phyloP scores from a whole-genome alignment of 2,888 invertebrate genomes.

The Acanthosepion lycidas region DNA sequence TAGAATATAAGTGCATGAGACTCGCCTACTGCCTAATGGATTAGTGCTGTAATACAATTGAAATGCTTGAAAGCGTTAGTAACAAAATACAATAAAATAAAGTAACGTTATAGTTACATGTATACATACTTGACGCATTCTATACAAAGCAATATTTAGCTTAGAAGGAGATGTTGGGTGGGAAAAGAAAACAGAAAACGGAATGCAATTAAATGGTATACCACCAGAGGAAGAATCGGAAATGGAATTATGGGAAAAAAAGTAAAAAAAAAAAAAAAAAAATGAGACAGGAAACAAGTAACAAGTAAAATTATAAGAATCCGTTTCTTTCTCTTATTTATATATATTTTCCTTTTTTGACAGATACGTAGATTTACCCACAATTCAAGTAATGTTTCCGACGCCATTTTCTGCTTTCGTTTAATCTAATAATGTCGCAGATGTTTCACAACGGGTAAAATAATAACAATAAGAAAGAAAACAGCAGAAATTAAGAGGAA shows the following conservation, averaged over 20 bases:
- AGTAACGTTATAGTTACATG: not conserved
- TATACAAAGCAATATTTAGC: not conserved
- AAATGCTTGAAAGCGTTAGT: not conserved
- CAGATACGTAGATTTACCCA: not conserved
- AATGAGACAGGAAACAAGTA: not conserved
- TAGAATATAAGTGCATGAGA: not conserved
- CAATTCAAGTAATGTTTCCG: conserved; percentile 11
- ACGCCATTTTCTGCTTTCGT: not conserved
- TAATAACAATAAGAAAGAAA: not conserved
- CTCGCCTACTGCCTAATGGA: not conserved
- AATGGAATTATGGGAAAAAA: not conserved
- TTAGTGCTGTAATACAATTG: not conserved
- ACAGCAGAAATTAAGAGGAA: not conserved
- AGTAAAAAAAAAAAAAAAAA: not conserved
- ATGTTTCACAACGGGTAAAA: not conserved
- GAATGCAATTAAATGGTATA: conserved; percentile 15
- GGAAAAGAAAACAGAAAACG: not conserved
- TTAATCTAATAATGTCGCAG: not conserved
- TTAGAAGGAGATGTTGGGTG: not conserved
- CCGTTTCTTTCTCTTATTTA: not conserved
- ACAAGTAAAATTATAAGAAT: not conserved
- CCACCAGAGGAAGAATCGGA: not conserved
- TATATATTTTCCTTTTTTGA: not conserved
- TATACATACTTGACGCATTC: not conserved
- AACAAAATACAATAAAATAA: not conserved